phyloP scores from a whole-genome alignment of 2,113 vertebrate species.

The Nestor notabilis region DNA sequence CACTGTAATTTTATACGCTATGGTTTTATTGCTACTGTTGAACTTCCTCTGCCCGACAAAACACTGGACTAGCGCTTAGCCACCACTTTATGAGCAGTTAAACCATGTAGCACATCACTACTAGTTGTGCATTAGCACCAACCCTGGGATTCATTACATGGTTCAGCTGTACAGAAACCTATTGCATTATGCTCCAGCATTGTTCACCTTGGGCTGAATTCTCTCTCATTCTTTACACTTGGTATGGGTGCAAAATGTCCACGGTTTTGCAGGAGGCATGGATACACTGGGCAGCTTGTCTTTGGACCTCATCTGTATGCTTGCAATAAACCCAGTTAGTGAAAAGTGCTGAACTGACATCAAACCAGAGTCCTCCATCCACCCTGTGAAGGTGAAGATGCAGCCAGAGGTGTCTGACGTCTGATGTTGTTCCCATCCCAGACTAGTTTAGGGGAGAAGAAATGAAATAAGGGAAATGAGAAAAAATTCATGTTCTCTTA shows the following conservation, averaged over 20 bases:
- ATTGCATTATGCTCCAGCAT: constrained; percentile 2
- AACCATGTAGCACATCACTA: constrained; percentile 47
- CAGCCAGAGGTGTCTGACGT: neutral
- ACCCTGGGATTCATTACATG: constrained; percentile 46
- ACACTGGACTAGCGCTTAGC: constrained; percentile 24
- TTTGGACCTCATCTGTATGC: neutral
- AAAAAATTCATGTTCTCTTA: neutral
- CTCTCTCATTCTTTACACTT: neutral
- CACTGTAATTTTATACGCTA: neutral
- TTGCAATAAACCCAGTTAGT: neutral
- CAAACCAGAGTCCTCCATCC: neutral
- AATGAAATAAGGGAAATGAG: neutral
- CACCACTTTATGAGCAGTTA: constrained; percentile 50
- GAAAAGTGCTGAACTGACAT: neutral
- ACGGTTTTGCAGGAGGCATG: neutral
- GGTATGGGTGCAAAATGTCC: neutral
- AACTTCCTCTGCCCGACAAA: neutral
- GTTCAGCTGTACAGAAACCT: neutral
- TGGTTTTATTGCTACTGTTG: neutral
- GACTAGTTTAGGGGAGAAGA: neutral
- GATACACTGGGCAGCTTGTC: neutral
- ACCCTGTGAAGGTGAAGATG: neutral
- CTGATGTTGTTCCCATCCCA: neutral
- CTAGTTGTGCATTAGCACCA: constrained; percentile 41
- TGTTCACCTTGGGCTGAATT: neutral